Conservation (phyloP, 2,888 invertebrate species). For the Polia nebulosa region DNA sequence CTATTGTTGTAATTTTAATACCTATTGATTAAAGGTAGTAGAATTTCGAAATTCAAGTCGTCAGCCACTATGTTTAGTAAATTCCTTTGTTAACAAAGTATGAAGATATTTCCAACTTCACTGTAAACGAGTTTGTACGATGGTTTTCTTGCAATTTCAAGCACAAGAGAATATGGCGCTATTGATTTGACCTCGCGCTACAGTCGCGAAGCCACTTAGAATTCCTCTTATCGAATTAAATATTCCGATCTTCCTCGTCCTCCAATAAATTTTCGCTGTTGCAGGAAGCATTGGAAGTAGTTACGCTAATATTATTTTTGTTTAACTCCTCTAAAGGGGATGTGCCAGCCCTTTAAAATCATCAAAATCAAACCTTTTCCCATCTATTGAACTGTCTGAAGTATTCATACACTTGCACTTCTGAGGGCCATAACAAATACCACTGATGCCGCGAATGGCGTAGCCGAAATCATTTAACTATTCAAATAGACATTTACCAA, state of each 20-base stretch:
- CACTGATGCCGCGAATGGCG: not conserved
- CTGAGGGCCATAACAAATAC: not conserved
- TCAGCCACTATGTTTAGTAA: conserved; percentile 11
- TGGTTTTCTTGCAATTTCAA: conserved; percentile 48
- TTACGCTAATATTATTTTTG: conserved; percentile 35
- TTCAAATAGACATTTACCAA: not conserved
- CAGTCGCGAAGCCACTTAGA: conserved; percentile 61
- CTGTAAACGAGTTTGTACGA: conserved; percentile 47
- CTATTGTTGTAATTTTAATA: not conserved
- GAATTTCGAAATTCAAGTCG: not conserved
- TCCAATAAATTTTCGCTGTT: conserved; percentile 53
- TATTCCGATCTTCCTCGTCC: conserved; percentile 58
- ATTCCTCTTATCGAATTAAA: conserved; percentile 64
- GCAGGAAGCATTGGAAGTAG: conserved; percentile 44
- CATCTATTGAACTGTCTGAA: not conserved
- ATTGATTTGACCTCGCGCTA: conserved; percentile 60
- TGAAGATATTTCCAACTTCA: conserved; percentile 39
- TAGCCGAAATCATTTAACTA: not conserved
- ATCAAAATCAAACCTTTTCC: not conserved
- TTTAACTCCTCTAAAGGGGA: conserved; percentile 10
- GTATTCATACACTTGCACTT: not conserved
- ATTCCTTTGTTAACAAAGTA: conserved; percentile 22
- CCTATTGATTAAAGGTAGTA: not conserved
- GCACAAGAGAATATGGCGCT: conserved; percentile 42
- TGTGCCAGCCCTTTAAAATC: not conserved